Evolutionary conservation across 2,888 invertebrate species (phyloP), one percentile per base, ranked within the genome.

Genomic region (Oxystoma pomonae): DNA sequence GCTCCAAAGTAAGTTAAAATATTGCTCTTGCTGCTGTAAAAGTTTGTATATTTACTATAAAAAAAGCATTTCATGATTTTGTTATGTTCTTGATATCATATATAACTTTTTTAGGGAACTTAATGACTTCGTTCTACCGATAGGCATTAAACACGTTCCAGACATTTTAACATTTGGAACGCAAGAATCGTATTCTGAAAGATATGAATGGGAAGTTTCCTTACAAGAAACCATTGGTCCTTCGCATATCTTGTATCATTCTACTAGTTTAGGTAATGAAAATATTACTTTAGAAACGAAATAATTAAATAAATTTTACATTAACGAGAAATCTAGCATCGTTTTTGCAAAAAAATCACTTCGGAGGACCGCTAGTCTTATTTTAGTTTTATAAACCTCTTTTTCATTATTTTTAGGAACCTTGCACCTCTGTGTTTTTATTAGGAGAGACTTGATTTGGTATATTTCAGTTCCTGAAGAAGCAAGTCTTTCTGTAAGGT

Each of bases 161-260:
- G 97, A 98, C 76, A 87, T 98, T 73, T 89, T 96, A 75, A 95
- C 90, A 1, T 90, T 98, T 72, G 96, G 96, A 21, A 95, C 96
- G 0, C 97, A 98, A 80, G 97, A 98, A 81, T 93, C 94, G 1
- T 91, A 87, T 75, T 91, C 94, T 1, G 95, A 94, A 78, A 86
- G 91, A 69, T 87, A 86, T 53, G 92, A 93, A 76, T 94, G 94
- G 93, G 94, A 95, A 81, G 90, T 93, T 0, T 90, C 88, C 53
- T 82, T 98, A 66, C 98, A 98, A 80, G 94, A 96, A 80, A 93
- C 96, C 0, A 83, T 98, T 66, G 97, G 97, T 50, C 95, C 96
- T 68, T 91, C 95, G 16, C 96, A 96, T 82, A 90, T 97, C 22
- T 83, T 98, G 62, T 88, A 94, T 73, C 92, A 94, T 83, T 92